Conservation (phyloP, 37 sponge, comb jelly and placozoan genomes). For the Dysidea cf. avara region DNA sequence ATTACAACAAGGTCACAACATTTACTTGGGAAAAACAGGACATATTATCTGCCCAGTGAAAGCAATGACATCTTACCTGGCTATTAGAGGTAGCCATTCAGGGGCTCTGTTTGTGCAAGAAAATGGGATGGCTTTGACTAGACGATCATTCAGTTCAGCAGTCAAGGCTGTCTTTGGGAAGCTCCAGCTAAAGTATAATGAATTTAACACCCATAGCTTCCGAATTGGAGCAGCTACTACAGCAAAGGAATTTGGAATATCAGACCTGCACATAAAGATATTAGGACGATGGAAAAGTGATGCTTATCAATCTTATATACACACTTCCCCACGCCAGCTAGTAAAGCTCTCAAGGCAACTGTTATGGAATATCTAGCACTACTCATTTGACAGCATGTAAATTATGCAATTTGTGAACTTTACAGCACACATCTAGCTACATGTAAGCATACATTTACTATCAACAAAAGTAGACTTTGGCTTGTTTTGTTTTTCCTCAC, state of each 20-base stretch:
- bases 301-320: slow-evolving; percentile 8
- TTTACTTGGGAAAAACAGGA: slow-evolving; percentile 10
- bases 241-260: not conserved
- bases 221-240: slow-evolving; percentile 27
- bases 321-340: not conserved
- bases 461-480: no score
- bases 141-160: not conserved
- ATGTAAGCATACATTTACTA: no score
- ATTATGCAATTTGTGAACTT: no score
- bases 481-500: no score
- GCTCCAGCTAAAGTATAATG: not conserved
- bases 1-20: slow-evolving; percentile 3
- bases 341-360: slow-evolving; percentile 9
- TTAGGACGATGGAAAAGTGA: slow-evolving; percentile 12
- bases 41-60: slow-evolving; percentile 11
- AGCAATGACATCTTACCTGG: slow-evolving; percentile 1
- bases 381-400: no score
- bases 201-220: slow-evolving; percentile 10
- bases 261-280: slow-evolving; percentile 11
- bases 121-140: not conserved
- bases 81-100: not conserved
- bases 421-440: no score
- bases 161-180: not conserved
- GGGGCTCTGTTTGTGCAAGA: slow-evolving; percentile 1
- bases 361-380: no score